phyloP scores from a whole-genome alignment of 2,888 invertebrate species.

The Didymodactylos carnosus region DNA sequence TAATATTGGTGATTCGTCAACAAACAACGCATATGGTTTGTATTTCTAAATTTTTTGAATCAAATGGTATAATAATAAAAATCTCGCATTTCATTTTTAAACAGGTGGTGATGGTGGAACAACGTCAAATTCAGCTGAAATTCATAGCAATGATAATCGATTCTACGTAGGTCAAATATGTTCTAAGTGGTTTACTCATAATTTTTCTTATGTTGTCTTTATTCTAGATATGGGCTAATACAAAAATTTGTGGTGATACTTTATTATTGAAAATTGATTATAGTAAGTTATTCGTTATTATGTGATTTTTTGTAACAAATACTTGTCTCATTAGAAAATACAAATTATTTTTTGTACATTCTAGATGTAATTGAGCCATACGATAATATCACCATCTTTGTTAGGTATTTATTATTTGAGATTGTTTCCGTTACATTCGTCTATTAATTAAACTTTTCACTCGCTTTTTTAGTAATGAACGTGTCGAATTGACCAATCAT shows the following conservation, averaged over 20 bases:
- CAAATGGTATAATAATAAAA: neutral
- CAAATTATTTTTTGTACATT: no score
- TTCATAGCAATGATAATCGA: conserved; percentile 13
- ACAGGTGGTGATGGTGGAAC: conserved; percentile 10
- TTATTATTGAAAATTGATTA: conserved; percentile 12
- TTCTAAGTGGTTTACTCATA: neutral
- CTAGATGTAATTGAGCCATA: conserved; percentile 3
- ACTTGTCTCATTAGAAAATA: no score
- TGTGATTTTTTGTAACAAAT: no score
- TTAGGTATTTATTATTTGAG: neutral
- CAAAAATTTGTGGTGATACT: conserved; percentile 12
- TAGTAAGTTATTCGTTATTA: no score
- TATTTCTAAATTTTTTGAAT: neutral
- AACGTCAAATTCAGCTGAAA: conserved; percentile 14
- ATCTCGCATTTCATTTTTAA: neutral
- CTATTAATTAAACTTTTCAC: neutral
- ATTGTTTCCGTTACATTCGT: neutral
- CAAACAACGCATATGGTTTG: conserved; percentile 8
- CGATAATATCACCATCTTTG: conserved; percentile 1
- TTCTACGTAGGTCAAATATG: conserved; percentile 7
- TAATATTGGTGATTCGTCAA: conserved; percentile 14
- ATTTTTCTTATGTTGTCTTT: neutral
- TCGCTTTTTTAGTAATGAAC: conserved; percentile 10
- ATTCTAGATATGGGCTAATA: neutral
- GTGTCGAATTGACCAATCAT: conserved; percentile 11